These are phyloP conservation scores for Bujurquina vittata DNA, from an alignment of 2,113 vertebrate species.

Conservation along the genomic window DNA sequence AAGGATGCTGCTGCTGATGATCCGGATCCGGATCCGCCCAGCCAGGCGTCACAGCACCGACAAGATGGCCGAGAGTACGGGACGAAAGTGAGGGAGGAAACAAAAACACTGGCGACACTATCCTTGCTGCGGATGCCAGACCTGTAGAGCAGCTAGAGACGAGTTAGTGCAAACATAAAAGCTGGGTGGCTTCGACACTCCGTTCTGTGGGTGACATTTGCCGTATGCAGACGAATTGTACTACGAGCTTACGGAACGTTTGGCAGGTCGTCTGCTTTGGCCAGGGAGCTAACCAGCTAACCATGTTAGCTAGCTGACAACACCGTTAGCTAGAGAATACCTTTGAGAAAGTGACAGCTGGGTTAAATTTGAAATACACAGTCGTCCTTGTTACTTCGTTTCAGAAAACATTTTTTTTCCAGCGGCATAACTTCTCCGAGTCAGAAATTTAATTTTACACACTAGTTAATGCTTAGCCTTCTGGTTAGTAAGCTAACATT, in stretches of 20 bases:
- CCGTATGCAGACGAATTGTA: slow-evolving; percentile 42
- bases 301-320: slow-evolving; percentile 73
- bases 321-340: slow-evolving; percentile 36
- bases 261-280: slow-evolving; percentile 47
- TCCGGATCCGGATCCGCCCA: slow-evolving; percentile 73
- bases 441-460: neutral
- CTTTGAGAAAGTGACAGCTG: slow-evolving; percentile 44
- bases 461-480: slow-evolving; percentile 11
- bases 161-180: neutral
- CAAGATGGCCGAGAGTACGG: slow-evolving; percentile 83
- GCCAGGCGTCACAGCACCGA: slow-evolving; percentile 71
- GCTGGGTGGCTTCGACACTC: neutral
- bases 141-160: neutral
- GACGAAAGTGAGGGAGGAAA: slow-evolving; percentile 81
- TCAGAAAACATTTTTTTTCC: neutral
- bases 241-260: slow-evolving; percentile 46
- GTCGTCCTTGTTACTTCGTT: neutral
- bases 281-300: slow-evolving; percentile 63
- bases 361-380: neutral
- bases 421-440: neutral
- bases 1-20: slow-evolving; percentile 55
- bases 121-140: slow-evolving; percentile 22
- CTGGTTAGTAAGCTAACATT: slow-evolving; percentile 47
- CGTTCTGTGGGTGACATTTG: slow-evolving; percentile 20
- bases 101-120: slow-evolving; percentile 65